Conservation (phyloP, 2,888 invertebrate genomes). For the Acronicta alni region DNA sequence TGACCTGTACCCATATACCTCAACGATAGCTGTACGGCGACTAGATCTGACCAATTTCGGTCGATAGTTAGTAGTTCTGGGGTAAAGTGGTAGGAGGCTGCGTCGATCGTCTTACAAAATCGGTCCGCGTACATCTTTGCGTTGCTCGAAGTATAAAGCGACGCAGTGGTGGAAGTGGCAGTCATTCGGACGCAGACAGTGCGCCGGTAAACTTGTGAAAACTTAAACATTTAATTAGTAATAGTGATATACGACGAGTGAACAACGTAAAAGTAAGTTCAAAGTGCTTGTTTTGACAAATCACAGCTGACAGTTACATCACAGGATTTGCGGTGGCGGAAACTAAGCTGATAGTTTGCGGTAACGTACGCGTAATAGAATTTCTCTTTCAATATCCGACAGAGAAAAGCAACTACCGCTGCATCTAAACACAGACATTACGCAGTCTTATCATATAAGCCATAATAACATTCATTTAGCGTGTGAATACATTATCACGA, state of each 20-base stretch:
- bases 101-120: slow-evolving; percentile 86
- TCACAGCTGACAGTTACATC: slow-evolving; percentile 17
- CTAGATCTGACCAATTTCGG: slow-evolving; percentile 47
- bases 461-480: slow-evolving; percentile 5
- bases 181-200: slow-evolving; percentile 86
- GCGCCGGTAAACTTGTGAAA: slow-evolving; percentile 82
- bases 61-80: slow-evolving; percentile 39
- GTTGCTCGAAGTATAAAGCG: slow-evolving; percentile 87
- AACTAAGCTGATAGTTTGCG: slow-evolving; percentile 7
- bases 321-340: slow-evolving; percentile 55
- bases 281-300: slow-evolving; percentile 42
- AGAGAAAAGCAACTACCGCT: slow-evolving; percentile 41
- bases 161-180: slow-evolving; percentile 79
- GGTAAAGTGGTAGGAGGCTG: slow-evolving; percentile 78
- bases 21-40: slow-evolving; percentile 14
- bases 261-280: slow-evolving; percentile 77
- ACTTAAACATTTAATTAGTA: slow-evolving; percentile 64
- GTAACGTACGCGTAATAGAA: slow-evolving; percentile 21
- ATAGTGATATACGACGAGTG: slow-evolving; percentile 76
- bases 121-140: slow-evolving; percentile 83
- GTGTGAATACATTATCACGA: slow-evolving; percentile 10
- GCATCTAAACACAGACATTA: slow-evolving; percentile 29
- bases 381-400: slow-evolving; percentile 46
- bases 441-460: slow-evolving; percentile 4
- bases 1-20: slow-evolving; percentile 71